Evolutionary conservation across 2,113 vertebrate genomes (phyloP).

Genomic region (Gopherus evgoodei): DNA sequence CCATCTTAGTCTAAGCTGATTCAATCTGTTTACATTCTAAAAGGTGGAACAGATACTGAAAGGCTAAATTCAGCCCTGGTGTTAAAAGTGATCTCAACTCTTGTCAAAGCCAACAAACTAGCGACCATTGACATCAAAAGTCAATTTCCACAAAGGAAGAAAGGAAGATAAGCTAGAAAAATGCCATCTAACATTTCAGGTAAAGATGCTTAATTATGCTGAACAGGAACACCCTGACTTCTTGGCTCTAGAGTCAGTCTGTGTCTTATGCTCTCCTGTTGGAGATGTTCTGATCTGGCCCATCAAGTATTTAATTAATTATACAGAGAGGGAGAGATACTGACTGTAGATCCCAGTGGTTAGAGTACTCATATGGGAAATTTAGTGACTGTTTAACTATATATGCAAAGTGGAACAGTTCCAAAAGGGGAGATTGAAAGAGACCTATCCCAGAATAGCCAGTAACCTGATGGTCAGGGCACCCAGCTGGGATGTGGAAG

Average conservation of each 20-base stretch:
- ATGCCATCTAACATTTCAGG: slow-evolving; percentile 24
- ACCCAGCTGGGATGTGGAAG: neutral
- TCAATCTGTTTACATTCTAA: neutral
- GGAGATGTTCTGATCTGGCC: too few relatives aligned
- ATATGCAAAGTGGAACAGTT: neutral
- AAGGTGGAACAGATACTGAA: neutral
- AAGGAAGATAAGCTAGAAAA: neutral
- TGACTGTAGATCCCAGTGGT: too few relatives aligned
- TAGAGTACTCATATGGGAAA: neutral
- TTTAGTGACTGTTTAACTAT: neutral
- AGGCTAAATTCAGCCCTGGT: neutral
- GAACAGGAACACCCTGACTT: neutral
- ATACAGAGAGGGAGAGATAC: too few relatives aligned
- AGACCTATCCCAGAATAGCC: neutral
- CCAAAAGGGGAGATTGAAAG: neutral
- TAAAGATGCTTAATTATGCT: neutral
- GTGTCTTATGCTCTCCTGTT: too few relatives aligned
- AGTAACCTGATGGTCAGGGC: neutral
- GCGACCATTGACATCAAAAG: too few relatives aligned
- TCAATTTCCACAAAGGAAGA: neutral
- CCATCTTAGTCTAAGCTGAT: neutral
- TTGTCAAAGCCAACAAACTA: too few relatives aligned
- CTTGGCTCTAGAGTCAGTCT: too few relatives aligned
- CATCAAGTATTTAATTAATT: too few relatives aligned
- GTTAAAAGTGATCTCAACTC: too few relatives aligned